Evolutionary conservation across 2,797 vertebrate species (phyloP).

Genomic region (Graptemys geographica): DNA sequence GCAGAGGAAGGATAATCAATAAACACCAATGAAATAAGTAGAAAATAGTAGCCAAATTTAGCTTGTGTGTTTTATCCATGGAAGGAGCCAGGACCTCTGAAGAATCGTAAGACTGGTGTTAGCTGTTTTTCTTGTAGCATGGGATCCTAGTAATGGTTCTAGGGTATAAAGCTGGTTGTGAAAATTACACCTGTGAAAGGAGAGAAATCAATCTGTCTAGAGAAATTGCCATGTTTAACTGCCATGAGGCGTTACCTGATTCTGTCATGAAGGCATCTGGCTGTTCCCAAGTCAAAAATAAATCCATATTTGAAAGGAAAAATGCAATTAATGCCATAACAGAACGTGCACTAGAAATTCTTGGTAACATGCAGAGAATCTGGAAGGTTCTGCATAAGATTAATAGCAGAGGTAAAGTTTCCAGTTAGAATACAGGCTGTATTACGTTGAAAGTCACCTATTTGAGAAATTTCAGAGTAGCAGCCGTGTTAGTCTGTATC

Average conservation of each 20-base stretch:
- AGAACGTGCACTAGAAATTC: slow-evolving; percentile 30
- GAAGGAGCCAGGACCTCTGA: neutral
- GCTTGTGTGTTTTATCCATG: neutral
- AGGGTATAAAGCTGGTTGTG: slow-evolving; percentile 30
- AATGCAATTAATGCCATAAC: slow-evolving; percentile 63
- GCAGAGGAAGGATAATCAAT: slow-evolving; percentile 25
- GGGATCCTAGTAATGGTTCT: neutral
- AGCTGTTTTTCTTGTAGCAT: neutral
- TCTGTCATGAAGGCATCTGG: slow-evolving; percentile 41
- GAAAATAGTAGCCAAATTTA: slow-evolving; percentile 20
- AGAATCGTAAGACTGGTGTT: slow-evolving; percentile 22
- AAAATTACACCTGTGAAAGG: slow-evolving; percentile 62
- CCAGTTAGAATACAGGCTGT: slow-evolving; percentile 25
- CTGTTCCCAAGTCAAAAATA: slow-evolving; percentile 57
- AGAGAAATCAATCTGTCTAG: slow-evolving; percentile 61
- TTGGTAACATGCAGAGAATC: slow-evolving; percentile 31
- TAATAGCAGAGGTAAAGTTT: slow-evolving; percentile 59
- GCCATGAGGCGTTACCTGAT: slow-evolving; percentile 52
- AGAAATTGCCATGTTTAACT: slow-evolving; percentile 63
- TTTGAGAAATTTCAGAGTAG: neutral
- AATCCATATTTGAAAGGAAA: slow-evolving; percentile 68
- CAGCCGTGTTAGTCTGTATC: too few relatives aligned
- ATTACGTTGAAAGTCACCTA: slow-evolving; percentile 34
- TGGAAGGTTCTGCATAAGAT: neutral
- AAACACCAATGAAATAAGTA: slow-evolving; percentile 12